Percentiles rank a stretch among this genome's conserved stretches.
These are phyloP conservation scores for Leucoma salicis DNA, from an alignment of 2,888 invertebrate species.

Conservation along the genomic window DNA sequence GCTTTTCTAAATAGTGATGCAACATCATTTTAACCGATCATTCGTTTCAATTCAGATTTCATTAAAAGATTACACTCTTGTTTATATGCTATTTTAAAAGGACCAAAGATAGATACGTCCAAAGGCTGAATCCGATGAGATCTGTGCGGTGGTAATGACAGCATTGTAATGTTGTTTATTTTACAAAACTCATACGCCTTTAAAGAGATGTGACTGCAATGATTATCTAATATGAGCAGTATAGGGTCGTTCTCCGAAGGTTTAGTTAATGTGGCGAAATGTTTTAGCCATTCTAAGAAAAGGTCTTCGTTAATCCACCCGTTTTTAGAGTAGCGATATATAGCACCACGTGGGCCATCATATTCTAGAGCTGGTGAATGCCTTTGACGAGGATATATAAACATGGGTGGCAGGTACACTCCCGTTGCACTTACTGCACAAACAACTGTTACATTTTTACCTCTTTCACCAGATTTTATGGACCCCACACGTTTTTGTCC, in stretches of 20 bases:
- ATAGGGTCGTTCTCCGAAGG: constrained; percentile 30
- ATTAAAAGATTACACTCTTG: too few relatives aligned
- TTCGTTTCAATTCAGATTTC: too few relatives aligned
- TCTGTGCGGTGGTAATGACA: constrained; percentile 20
- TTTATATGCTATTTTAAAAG: too few relatives aligned
- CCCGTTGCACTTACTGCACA: constrained; percentile 36
- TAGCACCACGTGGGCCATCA: constrained; percentile 32
- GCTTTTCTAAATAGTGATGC: too few relatives aligned
- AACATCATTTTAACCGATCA: too few relatives aligned
- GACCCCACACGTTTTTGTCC: constrained; percentile 32
- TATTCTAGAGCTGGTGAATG: constrained; percentile 25
- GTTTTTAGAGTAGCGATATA: constrained; percentile 29
- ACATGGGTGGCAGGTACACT: constrained; percentile 34
- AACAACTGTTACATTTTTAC: constrained; percentile 28
- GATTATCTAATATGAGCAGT: constrained; percentile 33
- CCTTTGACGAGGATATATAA: constrained; percentile 34
- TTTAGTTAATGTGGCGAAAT: constrained; percentile 33
- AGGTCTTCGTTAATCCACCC: constrained; percentile 36
- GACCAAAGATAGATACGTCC: constrained; percentile 17
- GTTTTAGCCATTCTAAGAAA: constrained; percentile 32
- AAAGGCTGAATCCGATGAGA: constrained; percentile 24
- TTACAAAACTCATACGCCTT: constrained; percentile 13
- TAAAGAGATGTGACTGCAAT: constrained; percentile 21
- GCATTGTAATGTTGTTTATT: constrained; percentile 18
- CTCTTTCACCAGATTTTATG: constrained; percentile 28